Percentiles rank a stretch among this genome's conserved stretches.
phyloP scores from a whole-genome alignment of 2,113 vertebrate species.

The Falcunculus frontatus region DNA sequence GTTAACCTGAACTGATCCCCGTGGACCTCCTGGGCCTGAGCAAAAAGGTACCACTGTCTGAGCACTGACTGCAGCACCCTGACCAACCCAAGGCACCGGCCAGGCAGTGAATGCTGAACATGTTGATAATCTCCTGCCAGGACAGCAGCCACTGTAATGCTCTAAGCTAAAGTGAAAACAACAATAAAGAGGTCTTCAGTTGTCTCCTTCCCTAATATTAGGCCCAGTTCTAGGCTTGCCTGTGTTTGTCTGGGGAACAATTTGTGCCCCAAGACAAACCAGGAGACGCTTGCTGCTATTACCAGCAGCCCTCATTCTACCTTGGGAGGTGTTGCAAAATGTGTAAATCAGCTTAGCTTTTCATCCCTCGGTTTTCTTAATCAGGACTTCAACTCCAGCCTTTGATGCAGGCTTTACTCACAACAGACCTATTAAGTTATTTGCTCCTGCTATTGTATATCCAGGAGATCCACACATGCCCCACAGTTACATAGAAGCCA shows the following conservation, averaged over 20 bases:
- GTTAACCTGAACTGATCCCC: neutral
- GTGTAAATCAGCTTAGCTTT: conserved; percentile 37
- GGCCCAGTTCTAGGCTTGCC: neutral
- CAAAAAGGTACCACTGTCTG: neutral
- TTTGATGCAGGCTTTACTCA: conserved; percentile 54
- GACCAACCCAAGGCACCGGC: neutral
- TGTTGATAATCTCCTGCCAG: neutral
- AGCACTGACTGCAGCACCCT: neutral
- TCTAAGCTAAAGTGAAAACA: neutral
- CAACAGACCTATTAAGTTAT: conserved; percentile 58
- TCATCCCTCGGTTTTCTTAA: conserved; percentile 43
- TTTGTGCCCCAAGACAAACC: conserved; percentile 24
- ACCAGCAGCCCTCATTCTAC: conserved; percentile 5
- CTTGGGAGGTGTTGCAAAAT: conserved; percentile 42
- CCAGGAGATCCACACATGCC: conserved; percentile 52
- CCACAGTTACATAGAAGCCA: conserved; percentile 48
- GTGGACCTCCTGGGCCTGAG: neutral
- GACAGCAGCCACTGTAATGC: neutral
- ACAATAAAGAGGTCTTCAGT: neutral
- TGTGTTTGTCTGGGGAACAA: neutral
- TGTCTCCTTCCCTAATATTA: conserved; percentile 15
- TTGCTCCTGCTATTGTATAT: conserved; percentile 49
- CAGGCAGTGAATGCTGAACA: neutral
- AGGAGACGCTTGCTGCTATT: conserved; percentile 38
- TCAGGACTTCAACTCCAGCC: conserved; percentile 15